These are phyloP conservation scores for Brachionus asplanchnoidis DNA, from an alignment of 1,140 invertebrate genomes.

Conservation along the genomic window DNA sequence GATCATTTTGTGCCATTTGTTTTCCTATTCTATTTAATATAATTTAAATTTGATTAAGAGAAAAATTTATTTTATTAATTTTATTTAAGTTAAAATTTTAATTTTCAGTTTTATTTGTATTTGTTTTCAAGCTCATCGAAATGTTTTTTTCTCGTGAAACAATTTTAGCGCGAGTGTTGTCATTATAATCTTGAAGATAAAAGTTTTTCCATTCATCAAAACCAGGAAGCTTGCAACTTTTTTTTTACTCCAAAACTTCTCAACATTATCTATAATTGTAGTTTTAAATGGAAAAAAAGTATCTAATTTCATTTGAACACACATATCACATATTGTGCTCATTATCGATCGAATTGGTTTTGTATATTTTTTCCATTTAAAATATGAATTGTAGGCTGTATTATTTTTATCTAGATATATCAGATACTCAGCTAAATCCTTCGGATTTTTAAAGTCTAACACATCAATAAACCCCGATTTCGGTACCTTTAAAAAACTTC, in stretches of 20 bases:
- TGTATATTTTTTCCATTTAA: slow-evolving; percentile 24
- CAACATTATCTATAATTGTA: background rate
- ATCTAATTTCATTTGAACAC: background rate
- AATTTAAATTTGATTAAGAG: too few relatives aligned
- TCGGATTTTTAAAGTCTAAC: background rate
- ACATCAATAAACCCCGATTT: background rate
- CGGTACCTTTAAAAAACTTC: background rate
- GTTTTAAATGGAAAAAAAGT: background rate
- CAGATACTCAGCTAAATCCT: background rate
- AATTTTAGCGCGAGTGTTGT: background rate
- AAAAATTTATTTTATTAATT: too few relatives aligned
- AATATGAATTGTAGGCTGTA: slow-evolving; percentile 17
- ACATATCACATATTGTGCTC: slow-evolving; percentile 11
- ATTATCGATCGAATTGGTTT: background rate
- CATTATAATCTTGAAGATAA: background rate
- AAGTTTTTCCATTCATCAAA: background rate
- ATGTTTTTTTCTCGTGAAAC: background rate
- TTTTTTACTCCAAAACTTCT: background rate
- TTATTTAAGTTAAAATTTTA: background rate
- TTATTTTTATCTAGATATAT: background rate
- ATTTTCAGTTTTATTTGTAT: background rate
- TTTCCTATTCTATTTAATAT: too few relatives aligned
- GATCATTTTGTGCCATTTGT: too few relatives aligned
- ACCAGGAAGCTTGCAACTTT: background rate
- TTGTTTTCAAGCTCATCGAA: background rate